Percentiles rank a stretch among this genome's conserved stretches.
Conservation (phyloP, 1,140 invertebrate genomes). For the Nasonia vitripennis region DNA sequence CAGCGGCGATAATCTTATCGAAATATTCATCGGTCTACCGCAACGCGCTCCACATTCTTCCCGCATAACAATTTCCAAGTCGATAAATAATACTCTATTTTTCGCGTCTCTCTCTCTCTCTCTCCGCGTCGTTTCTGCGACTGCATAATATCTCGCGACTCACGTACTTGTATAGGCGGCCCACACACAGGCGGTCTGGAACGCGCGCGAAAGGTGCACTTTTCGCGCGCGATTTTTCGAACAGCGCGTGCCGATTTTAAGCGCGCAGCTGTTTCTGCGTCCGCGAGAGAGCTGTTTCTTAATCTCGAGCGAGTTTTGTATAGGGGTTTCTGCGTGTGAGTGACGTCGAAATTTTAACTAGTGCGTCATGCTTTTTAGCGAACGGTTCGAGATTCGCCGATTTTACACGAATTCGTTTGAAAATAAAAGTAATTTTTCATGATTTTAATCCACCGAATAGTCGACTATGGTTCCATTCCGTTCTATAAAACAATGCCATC, state of each 20-base stretch:
- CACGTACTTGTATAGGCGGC: background rate
- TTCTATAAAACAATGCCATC: no score
- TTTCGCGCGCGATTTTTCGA: background rate
- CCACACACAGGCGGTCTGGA: background rate
- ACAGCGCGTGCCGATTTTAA: no score
- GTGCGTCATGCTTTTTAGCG: background rate
- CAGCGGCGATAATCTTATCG: slow-evolving; percentile 9
- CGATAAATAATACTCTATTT: slow-evolving; percentile 31
- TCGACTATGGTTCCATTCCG: no score
- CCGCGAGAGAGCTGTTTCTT: background rate
- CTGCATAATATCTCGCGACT: background rate
- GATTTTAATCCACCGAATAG: background rate
- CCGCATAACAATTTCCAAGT: slow-evolving; percentile 22
- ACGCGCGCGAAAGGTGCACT: background rate
- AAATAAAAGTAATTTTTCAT: background rate
- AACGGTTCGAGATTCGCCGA: no score
- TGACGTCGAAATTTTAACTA: background rate
- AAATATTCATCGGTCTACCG: slow-evolving; percentile 31
- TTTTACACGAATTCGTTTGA: background rate
- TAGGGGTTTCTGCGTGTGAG: background rate
- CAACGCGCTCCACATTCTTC: slow-evolving; percentile 25
- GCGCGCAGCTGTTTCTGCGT: background rate
- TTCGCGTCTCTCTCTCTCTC: background rate
- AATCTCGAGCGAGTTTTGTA: background rate
- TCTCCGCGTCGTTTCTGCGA: background rate